phyloP scores from a whole-genome alignment of 1,140 invertebrate genomes.

The Sinella curviseta region DNA sequence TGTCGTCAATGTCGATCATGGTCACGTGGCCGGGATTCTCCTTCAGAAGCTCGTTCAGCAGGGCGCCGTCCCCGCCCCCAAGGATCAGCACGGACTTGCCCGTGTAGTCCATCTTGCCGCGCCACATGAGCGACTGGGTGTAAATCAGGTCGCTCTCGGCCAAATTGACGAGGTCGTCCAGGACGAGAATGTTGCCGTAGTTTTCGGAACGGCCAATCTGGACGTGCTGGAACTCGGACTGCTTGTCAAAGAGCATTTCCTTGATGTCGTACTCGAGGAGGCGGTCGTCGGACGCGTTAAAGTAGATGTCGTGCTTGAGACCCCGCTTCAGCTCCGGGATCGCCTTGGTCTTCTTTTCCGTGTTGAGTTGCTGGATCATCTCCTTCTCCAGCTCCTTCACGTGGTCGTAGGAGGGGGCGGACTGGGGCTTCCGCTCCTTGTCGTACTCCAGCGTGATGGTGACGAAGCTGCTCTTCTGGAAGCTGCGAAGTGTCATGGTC shows the following conservation, averaged over 20 bases:
- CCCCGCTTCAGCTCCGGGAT: conserved; percentile 11
- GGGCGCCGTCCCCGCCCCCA: conserved; percentile 89
- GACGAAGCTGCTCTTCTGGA: neutral
- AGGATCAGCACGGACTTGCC: conserved; percentile 87
- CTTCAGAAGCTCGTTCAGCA: conserved; percentile 84
- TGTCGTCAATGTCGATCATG: conserved; percentile 83
- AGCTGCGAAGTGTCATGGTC: neutral
- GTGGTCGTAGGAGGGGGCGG: neutral
- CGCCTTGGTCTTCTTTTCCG: neutral
- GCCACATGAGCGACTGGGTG: conserved; percentile 85
- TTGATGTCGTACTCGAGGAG: conserved; percentile 88
- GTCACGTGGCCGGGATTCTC: conserved; percentile 83
- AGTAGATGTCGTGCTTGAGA: conserved; percentile 1
- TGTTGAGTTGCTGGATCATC: neutral
- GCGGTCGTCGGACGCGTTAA: conserved; percentile 72
- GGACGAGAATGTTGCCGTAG: conserved; percentile 79
- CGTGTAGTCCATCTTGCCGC: conserved; percentile 75
- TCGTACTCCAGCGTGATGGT: neutral
- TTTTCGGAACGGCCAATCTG: conserved; percentile 85
- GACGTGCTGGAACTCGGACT: conserved; percentile 80
- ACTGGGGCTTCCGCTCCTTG: neutral
- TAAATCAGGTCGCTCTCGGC: conserved; percentile 87
- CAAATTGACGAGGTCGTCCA: conserved; percentile 85
- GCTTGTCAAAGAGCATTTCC: conserved; percentile 74
- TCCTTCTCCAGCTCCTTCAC: neutral